Conservation (phyloP, 2,888 invertebrate genomes). For the Gymnosoma rotundatum region DNA sequence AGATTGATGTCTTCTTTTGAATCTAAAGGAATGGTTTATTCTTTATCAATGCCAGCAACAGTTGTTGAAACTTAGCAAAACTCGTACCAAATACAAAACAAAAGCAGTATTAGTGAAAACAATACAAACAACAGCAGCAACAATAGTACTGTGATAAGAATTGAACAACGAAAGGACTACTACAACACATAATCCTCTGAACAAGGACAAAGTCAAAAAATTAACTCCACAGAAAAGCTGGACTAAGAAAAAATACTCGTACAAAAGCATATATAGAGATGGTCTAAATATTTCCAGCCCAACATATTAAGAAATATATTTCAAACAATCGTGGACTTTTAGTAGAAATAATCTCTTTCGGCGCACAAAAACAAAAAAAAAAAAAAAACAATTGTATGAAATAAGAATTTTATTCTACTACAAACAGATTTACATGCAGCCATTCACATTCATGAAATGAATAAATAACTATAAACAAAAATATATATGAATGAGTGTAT, state of each 20-base stretch:
- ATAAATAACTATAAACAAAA: neutral
- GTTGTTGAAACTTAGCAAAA: constrained; percentile 58
- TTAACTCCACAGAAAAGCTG: constrained; percentile 7
- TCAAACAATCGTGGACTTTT: constrained; percentile 59
- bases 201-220: constrained; percentile 51
- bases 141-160: constrained; percentile 51
- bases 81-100: constrained; percentile 47
- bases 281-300: constrained; percentile 50
- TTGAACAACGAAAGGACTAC: constrained; percentile 56
- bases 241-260: neutral
- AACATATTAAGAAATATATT: constrained; percentile 43
- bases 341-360: constrained; percentile 60
- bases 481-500: neutral
- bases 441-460: neutral
- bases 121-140: constrained; percentile 47
- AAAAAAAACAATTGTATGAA: constrained; percentile 37
- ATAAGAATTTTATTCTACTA: neutral
- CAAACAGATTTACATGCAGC: constrained; percentile 50
- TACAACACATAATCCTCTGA: constrained; percentile 50
- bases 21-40: constrained; percentile 44
- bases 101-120: constrained; percentile 45
- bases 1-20: constrained; percentile 55
- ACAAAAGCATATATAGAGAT: neutral
- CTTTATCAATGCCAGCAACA: constrained; percentile 68
- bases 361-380: constrained; percentile 24